Evolutionary conservation across 2,797 vertebrate genomes (phyloP), one percentile per base, ranked within the genome.

Genomic region (Pangasius krempfi): DNA sequence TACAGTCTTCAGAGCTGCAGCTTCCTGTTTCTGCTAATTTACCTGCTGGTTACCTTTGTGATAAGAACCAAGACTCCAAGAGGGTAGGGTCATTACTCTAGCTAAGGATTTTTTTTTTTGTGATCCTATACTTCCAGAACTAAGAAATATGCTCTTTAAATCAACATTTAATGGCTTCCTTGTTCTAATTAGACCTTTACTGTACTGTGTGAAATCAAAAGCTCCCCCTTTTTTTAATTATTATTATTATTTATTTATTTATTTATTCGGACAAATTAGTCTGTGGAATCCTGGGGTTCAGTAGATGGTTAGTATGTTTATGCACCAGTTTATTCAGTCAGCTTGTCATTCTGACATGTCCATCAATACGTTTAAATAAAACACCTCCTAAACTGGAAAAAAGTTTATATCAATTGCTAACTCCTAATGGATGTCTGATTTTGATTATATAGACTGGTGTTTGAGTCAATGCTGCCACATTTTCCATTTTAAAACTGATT

Each of bases 21-120:
- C 93, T 99, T 78, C 95, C 97, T 0, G 97, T 99, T 73, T 97
- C 98, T 0, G 97, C 97, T 91, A 96, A 94, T 90, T 95, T 99
- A 79, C 97, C 97, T 6, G 85, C 96, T 0, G 98, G 97, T 25
- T 99, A 99, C 94, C 94, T 99, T 91, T 95, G 91, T 9, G 93
- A 95, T 0, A 95, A 94, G 37, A 95, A 95, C 90, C 91, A 95
- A 0, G 97, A 99, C 86, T 92, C 94, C 52, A 97, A 93, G 91
- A 98, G 94, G 97, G 98, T 98, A 58, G 37, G 50, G 47, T 47
- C 20, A 37, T 68, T 20, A 0, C 6, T 60, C 22, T 52, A 72
- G 16, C 27, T 22, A 20, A 30, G 27, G n/a, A n/a, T 16, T n/a
- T 16, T 8, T 54, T 33, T 30, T 62, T 82, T 64, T 2, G 10